Base-by-base conservation (phyloP, 2,888 invertebrate genomes). In the Coecobrya sp. region DNA sequence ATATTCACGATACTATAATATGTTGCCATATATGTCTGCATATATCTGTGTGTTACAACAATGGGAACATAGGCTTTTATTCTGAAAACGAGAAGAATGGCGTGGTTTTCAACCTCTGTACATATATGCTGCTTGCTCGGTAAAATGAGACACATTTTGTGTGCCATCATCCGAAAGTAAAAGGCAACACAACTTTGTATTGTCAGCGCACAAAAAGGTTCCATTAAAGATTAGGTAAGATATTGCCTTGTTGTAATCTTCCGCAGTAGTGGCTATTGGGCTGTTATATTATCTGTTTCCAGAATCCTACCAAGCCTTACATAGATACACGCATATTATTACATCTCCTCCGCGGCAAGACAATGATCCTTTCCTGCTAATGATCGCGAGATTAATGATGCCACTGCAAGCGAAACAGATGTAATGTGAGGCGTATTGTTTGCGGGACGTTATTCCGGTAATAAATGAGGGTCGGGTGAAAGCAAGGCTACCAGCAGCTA, bases 311-410 rank as follows among this genome's bases (percentile, higher is more conserved):
- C 3, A 8, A 11, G 0, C 1, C 68, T 13, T 70, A 16, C 16
- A 36, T 70, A 70, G 4, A 36, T n/a, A n/a, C n/a, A n/a, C n/a
- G n/a, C 68, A 70, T 8, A 2, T 70, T 70, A 36, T 5, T 25
- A 52, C 52, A 52, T 30, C 36, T 70, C 68, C 27, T 81, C 68
- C 65, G 68, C 49, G 42, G 36, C 59, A 84, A 84, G 52, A 82
- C 68, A 55, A 82, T 73, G 84, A 82, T 89, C 59, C 73, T 49
- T 55, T 70, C 27, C 68, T 73, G 73, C 55, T 89, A 84, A 89
- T 89, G 70, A 89, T 89, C n/a, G 68, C 11, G 27, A 89, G 89
- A 84, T 89, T 89, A 89, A 84, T 89, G 59, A 52, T 70, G 25
- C 86, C 62, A 82, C 36, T 25, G 25, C 45, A 65, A 65, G 42